A percentile compares a stretch with the other conserved stretches of the same genome.
Conservation (phyloP, 1,140 invertebrate genomes). For the Phymastichus coffea region DNA sequence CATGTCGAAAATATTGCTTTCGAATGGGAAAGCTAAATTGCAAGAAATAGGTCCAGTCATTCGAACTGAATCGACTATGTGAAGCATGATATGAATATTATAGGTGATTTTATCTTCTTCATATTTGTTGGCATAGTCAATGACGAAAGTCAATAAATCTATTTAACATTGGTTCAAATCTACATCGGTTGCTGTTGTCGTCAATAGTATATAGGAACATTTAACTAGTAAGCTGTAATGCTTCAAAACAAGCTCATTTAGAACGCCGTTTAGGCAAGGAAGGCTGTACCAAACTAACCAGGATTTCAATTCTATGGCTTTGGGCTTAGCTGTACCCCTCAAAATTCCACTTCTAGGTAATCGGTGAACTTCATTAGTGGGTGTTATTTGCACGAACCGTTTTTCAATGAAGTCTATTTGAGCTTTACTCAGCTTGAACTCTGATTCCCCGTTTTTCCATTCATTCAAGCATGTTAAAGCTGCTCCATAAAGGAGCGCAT, state of each 20-base stretch:
- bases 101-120: too few species aligned
- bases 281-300: slow-evolving; percentile 31
- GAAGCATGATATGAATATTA: too few species aligned
- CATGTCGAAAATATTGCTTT: slow-evolving; percentile 19
- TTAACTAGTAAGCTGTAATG: slow-evolving; percentile 12
- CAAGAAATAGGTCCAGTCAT: slow-evolving; percentile 9
- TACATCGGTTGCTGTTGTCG: neutral
- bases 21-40: slow-evolving; percentile 14
- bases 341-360: neutral
- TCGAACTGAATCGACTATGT: slow-evolving; percentile 8
- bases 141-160: slow-evolving; percentile 18
- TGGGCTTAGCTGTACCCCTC: too few species aligned
- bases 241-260: slow-evolving; percentile 1
- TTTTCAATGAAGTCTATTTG: neutral
- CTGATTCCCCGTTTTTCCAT: slow-evolving; percentile 1
- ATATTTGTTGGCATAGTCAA: slow-evolving; percentile 1
- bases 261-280: neutral
- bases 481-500: slow-evolving; percentile 24
- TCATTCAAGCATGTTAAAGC: slow-evolving; percentile 4
- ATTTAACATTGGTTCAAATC: slow-evolving; percentile 16
- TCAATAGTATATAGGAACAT: slow-evolving; percentile 4
- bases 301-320: slow-evolving; percentile 11
- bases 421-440: neutral
- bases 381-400: neutral
- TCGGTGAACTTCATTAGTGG: neutral